Evolutionary conservation across 2,113 vertebrate species (phyloP).

Genomic region (Amphilophus citrinellus): DNA sequence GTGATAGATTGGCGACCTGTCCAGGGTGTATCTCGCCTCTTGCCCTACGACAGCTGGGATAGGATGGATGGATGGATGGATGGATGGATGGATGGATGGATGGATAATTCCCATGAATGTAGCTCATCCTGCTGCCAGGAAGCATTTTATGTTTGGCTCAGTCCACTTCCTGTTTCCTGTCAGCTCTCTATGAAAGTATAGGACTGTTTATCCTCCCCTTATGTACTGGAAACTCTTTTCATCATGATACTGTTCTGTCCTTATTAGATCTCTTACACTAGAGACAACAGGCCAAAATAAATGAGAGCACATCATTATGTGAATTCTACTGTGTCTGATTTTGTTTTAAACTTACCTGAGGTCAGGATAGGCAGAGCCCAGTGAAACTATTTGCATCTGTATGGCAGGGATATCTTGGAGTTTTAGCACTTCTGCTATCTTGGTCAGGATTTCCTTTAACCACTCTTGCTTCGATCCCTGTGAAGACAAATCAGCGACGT

Average conservation of each 20-base stretch:
- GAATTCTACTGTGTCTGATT: background rate
- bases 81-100: too few species aligned
- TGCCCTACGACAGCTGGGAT: too few species aligned
- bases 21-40: too few species aligned
- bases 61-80: too few species aligned
- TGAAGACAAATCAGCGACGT: background rate
- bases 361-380: constrained; percentile 84
- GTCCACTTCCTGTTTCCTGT: background rate
- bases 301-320: background rate
- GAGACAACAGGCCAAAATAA: background rate
- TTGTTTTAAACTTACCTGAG: constrained; percentile 82
- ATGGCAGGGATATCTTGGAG: constrained; percentile 88
- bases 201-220: background rate
- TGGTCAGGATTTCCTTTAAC: constrained; percentile 82
- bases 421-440: constrained; percentile 87
- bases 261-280: background rate
- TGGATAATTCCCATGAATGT: background rate
- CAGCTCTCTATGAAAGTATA: background rate
- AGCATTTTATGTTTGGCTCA: fast-evolving
- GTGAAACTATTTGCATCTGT: constrained; percentile 85
- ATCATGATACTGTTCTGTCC: background rate
- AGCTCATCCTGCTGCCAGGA: fast-evolving
- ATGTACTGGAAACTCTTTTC: background rate
- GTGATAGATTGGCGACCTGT: too few species aligned
- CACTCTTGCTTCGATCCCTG: constrained; percentile 85